Evolutionary conservation across 2,888 invertebrate species (phyloP), one percentile per base, ranked within the genome.

Genomic region (Clivina fossor): DNA sequence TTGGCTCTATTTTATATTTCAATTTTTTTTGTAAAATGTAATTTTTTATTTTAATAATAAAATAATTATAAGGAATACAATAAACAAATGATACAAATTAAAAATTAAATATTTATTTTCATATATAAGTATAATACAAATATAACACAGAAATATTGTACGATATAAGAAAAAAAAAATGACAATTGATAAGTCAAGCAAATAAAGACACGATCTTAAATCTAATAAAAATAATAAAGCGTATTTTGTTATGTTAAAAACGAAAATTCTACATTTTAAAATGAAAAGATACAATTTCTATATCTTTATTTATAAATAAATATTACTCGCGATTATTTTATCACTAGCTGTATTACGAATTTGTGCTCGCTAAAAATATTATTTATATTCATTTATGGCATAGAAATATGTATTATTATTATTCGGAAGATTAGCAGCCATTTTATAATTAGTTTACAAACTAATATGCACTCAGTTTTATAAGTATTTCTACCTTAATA

Each of bases 31-130:
- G 9, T 26, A 7, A 26, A 26, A 26, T 26, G 26, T 9, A 26
- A 26, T 26, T 9, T n/a, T n/a, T n/a, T n/a, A n/a, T n/a, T n/a
- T n/a, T n/a, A n/a, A n/a, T n/a, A n/a, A n/a, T n/a, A n/a, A n/a
- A n/a, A n/a, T n/a, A n/a, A n/a, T n/a, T n/a, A 9, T 9, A 26
- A 26, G 9, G 7, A 26, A 26, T 8, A 7, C 9, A 26, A 26
- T 8, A 26, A 26, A 7, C 9, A 26, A 26, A 26, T 26, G 26
- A 32, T 4, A 32, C 13, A 32, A 4, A 32, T 8, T 8, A 8
- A 19, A n/a, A 40, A 40, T 19, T 40, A 40, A 9, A 19, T 40
- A 11, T 40, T 16, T 40, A 16, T 16, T 40, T 40, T 40, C 40
- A 40, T 20, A 19, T 40, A 19, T 33, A 33, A 15, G 13, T 40